Base-by-base conservation (phyloP, 2,113 vertebrate genomes). In the Rhagologus leucostigma region DNA sequence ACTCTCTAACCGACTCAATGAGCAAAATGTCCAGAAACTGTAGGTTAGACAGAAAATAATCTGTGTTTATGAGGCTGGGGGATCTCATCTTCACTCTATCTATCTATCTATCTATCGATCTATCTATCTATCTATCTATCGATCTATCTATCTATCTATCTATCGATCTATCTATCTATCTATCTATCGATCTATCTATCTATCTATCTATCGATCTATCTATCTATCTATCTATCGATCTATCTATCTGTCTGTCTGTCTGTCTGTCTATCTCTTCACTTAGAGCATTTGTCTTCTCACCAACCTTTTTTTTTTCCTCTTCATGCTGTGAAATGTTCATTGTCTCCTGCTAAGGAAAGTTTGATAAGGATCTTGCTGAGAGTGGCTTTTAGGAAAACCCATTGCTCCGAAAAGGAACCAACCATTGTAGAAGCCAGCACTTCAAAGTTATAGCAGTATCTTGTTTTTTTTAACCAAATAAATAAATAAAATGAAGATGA, bases 281-380 rank as follows among this genome's bases (percentile, higher is more conserved):
- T 46, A 47, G 3, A 17, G 4, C 35, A n/a, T 95, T 96, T 90
- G 68, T 92, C 88, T 94, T 92, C 69, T 84, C 75, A 50, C 17
- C 3, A 65, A 63, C 46, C 55, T 83, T 85, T 92, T 89, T 65
- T 85, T 92, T 92, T 93, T 86, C 63, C 78, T 90, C 68, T 95
- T 97, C 96, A 87, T 26, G 84, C 96, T 85, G 95, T 95, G 93
- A 97, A 93, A 74, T 88, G 95, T 94, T 95, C 96, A 97, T 98
- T 97, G 97, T 98, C 94, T 96, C 88, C 83, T 0, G 69, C 95
- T 96, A 95, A 96, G 96, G 94, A 95, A 88, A 50, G 52, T 78
- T 87, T 92, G 98, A 98, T 98, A 98, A 98, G 89, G 59, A 98
- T 98, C 98, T 97, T 83, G 94, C 96, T 84, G 96, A 96, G 88